phyloP scores from a whole-genome alignment of 2,888 invertebrate species.

The Hirtodrosophila confusa region DNA sequence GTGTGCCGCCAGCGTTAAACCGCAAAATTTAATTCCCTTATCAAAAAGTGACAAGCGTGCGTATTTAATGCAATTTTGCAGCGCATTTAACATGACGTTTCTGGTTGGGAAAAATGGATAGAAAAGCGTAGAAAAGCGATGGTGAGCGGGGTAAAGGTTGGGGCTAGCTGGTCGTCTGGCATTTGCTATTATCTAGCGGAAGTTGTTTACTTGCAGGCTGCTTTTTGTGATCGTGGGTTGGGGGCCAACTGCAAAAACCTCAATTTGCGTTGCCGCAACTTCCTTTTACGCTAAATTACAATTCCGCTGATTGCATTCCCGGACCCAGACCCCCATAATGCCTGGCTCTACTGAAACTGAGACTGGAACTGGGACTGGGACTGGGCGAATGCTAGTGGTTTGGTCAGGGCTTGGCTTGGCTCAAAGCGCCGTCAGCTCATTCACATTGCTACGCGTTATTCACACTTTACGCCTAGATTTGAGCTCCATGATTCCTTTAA shows the following conservation, averaged over 20 bases:
- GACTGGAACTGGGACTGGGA: neutral
- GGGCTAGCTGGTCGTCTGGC: conserved; percentile 46
- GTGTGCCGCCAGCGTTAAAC: conserved; percentile 76
- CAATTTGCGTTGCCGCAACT: conserved; percentile 71
- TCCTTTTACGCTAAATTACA: conserved; percentile 83
- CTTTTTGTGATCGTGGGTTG: conserved; percentile 32
- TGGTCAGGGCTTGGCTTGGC: conserved; percentile 15
- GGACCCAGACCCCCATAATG: conserved; percentile 17
- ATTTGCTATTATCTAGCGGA: conserved; percentile 72
- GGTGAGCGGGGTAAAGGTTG: conserved; percentile 12
- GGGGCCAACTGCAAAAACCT: conserved; percentile 50
- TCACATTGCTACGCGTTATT: conserved; percentile 73
- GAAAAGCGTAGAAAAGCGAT: neutral
- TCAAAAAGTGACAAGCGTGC: conserved; percentile 84
- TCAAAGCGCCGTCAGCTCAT: conserved; percentile 71
- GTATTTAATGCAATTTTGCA: conserved; percentile 84
- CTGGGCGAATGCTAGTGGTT: conserved; percentile 1
- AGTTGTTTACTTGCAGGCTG: conserved; percentile 71
- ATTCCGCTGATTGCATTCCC: conserved; percentile 83
- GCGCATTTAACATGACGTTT: conserved; percentile 82
- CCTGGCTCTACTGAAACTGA: conserved; percentile 4
- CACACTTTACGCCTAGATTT: conserved; percentile 80
- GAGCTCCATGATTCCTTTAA: conserved; percentile 74
- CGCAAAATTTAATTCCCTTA: conserved; percentile 84
- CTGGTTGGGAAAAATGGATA: conserved; percentile 15